Base-by-base conservation (phyloP, 2,797 vertebrate genomes). In the Siniperca undulata region DNA sequence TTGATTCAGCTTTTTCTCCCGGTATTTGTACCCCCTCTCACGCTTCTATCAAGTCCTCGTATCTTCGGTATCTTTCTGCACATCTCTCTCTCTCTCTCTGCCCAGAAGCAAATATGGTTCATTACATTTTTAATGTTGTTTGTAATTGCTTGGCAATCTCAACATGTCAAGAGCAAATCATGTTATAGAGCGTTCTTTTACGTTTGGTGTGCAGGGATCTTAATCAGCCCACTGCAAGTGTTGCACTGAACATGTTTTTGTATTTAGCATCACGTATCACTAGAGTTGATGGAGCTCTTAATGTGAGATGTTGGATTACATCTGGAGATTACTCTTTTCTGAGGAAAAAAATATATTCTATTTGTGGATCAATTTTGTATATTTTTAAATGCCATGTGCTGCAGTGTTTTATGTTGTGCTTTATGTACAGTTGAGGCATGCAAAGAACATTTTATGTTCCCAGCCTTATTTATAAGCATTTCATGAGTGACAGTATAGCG, bases 121-220 rank as follows among this genome's bases (percentile, higher is more conserved):
- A 89, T 93, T 94, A 87, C 82, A 93, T 92, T 91, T 92, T 89
- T 91, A 86, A 90, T 92, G 90, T 85, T 91, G 84, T 94, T 93
- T 93, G 87, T 91, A 91, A 93, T 93, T 86, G 83, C 86, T 86
- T 79, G 79, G 90, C 81, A 73, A 83, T 87, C 82, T 88, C 81
- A 82, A 83, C 87, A 88, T 76, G 81, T 94, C 85, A 85, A 84
- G 83, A 85, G 82, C 73, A 91, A 92, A 91, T 93, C 78, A 82
- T 84, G 72, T 85, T 89, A 84, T 84, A 75, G 44, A 77, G 83
- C 2, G 38, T 81, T 85, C 19, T 27, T 87, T 84, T 86, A 44
- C 62, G 68, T 87, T 85, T 74, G 81, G 7, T n/a, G 70, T 65
- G 71, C 53, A 22, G 83, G 70, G 83, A 85, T 91, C 84, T 90